phyloP scores from a whole-genome alignment of 2,888 invertebrate genomes.

The Ophion obscuratus region DNA sequence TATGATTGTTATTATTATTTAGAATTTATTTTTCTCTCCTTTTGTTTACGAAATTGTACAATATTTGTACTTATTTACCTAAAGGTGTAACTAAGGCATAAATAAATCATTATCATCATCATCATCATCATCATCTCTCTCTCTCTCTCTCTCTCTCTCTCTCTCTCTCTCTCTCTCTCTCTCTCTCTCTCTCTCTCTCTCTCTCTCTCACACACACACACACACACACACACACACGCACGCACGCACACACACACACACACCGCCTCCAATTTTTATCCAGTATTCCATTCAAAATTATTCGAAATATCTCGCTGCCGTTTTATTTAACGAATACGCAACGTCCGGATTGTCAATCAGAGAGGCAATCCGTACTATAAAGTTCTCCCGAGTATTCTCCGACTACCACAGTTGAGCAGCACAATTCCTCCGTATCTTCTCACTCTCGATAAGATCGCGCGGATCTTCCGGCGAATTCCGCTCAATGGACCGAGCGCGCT shows the following conservation, averaged over 20 bases:
- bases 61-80: too few relatives aligned
- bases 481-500: conserved; percentile 19
- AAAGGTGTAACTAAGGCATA: too few relatives aligned
- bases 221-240: too few relatives aligned
- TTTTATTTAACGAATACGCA: too few relatives aligned
- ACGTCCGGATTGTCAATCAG: not conserved
- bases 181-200: not conserved
- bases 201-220: not conserved
- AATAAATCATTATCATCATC: not conserved
- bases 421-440: conserved; percentile 1
- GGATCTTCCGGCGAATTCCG: conserved; percentile 21
- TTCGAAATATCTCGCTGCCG: too few relatives aligned
- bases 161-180: not conserved
- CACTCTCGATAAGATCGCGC: conserved; percentile 7
- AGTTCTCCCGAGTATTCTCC: not conserved
- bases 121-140: not conserved
- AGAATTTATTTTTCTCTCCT: too few relatives aligned
- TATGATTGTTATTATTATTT: too few relatives aligned
- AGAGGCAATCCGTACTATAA: not conserved
- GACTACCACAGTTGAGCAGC: not conserved
- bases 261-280: too few relatives aligned
- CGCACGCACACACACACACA: too few relatives aligned
- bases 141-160: not conserved
- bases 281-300: too few relatives aligned
- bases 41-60: too few relatives aligned